Base-by-base conservation (phyloP, 2,888 invertebrate genomes). In the Parnassius mnemosyne region DNA sequence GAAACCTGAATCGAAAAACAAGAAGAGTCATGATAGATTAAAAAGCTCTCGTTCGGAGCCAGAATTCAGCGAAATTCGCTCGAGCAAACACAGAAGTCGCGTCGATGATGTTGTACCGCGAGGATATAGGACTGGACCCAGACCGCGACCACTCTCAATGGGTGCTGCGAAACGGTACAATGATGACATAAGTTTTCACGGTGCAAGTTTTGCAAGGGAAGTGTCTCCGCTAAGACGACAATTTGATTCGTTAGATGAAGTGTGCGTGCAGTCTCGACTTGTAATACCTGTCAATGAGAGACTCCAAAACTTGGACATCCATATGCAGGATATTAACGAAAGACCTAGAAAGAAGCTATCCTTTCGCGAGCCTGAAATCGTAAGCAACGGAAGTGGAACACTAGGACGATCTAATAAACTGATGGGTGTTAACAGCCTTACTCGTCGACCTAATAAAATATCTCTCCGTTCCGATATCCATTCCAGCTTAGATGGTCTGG, bases 331-430 rank as follows among this genome's bases (percentile, higher is more conserved):
- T 55, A 66, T 71, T 34, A 79, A 79, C 70, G 94, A 93, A 76
- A 90, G 94, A 71, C 96, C 96, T 0, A 92, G 96, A 60, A 97
- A 97, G 82, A 97, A 97, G 81, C 87, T 97, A 11, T 97, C 97
- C 10, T 97, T 97, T 84, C 94, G 96, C 65, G 97, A 97, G 75
- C 97, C 97, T 3, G 96, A 96, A 85, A 95, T 95, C 56, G 91
- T 94, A 66, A 81, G 78, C 60, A 77, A 80, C 63, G 78, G 79
- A 20, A 83, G 77, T 70, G 80, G 81, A 44, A 86, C 84, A 7
- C 60, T 85, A 42, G 85, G 87, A 13, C 81, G 92, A 11, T 89
- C 89, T n/a, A 75, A 81, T 66, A 90, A 89, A 68, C 74, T 84
- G 43, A 89, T 90, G 89, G 89, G 90, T 69, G 81, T 89, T 11